A percentile compares a stretch with the other conserved stretches of the same genome.
Conservation (phyloP, 2,888 invertebrate genomes). For the Ichneumoninae sp. region DNA sequence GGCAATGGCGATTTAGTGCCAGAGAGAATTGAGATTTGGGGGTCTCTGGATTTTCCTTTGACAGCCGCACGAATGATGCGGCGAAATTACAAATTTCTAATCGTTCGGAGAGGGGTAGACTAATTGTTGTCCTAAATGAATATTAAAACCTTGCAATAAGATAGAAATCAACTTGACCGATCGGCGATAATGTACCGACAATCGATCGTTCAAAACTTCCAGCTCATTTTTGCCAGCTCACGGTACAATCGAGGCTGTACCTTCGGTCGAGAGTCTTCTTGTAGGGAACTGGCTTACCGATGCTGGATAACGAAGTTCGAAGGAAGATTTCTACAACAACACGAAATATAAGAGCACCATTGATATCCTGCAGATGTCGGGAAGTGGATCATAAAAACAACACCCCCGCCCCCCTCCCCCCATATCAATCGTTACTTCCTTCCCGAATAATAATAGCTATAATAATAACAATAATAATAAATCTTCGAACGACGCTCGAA, state of each 20-base stretch:
- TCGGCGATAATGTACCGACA: conserved; percentile 13
- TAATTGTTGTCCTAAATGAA: background rate
- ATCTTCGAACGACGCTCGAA: background rate
- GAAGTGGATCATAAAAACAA: conserved; percentile 10
- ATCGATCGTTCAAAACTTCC: background rate
- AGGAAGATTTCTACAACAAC: conserved; percentile 16
- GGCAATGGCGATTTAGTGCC: background rate
- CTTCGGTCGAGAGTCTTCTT: background rate
- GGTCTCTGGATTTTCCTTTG: background rate
- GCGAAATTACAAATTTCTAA: background rate
- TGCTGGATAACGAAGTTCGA: background rate
- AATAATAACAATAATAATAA: background rate
- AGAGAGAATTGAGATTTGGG: background rate
- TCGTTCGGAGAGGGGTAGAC: background rate
- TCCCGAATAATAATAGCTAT: background rate
- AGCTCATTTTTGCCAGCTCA: background rate
- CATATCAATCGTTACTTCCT: background rate
- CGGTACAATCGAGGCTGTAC: background rate
- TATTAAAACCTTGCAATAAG: background rate
- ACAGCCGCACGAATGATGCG: background rate
- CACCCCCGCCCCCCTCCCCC: background rate
- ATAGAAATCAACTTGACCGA: conserved; percentile 10
- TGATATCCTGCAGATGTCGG: conserved; percentile 9
- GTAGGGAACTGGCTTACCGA: conserved; percentile 23
- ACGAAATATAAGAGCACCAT: background rate